Conservation (phyloP, 2,113 vertebrate genomes). For the Hemiscyllium ocellatum region DNA sequence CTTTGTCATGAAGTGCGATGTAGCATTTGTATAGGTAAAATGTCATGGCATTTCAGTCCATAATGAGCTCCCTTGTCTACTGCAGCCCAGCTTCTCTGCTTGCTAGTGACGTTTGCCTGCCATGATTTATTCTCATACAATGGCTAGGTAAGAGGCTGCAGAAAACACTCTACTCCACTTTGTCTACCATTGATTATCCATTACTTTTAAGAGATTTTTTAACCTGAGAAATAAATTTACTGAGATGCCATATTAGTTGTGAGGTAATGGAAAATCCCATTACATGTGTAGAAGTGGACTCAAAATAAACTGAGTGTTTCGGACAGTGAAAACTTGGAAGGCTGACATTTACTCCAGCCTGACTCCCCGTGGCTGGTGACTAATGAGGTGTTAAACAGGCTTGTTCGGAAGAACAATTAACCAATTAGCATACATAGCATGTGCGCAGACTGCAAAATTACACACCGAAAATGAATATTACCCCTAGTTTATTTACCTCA, state of each 20-base stretch:
- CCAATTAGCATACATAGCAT: neutral
- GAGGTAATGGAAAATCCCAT: neutral
- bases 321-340: neutral
- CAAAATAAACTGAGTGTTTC: neutral
- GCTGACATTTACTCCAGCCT: neutral
- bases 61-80: conserved; percentile 29
- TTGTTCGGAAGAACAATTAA: conserved; percentile 25
- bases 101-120: neutral
- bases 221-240: neutral
- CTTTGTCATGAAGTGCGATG: conserved; percentile 23
- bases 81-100: neutral
- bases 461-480: neutral
- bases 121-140: conserved; percentile 10
- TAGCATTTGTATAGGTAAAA: conserved; percentile 32
- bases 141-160: neutral
- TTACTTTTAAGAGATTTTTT: neutral
- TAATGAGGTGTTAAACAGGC: conserved; percentile 17
- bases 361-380: conserved; percentile 2
- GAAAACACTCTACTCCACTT: neutral
- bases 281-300: neutral
- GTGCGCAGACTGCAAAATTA: neutral
- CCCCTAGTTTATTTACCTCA: neutral
- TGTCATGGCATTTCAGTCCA: conserved; percentile 32
- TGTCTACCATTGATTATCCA: conserved; percentile 10
- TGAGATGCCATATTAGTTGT: neutral